Percentiles rank a stretch among this genome's conserved stretches.
Evolutionary conservation across 1,140 invertebrate genomes (phyloP).

Genomic region (Drosophila ananassae): DNA sequence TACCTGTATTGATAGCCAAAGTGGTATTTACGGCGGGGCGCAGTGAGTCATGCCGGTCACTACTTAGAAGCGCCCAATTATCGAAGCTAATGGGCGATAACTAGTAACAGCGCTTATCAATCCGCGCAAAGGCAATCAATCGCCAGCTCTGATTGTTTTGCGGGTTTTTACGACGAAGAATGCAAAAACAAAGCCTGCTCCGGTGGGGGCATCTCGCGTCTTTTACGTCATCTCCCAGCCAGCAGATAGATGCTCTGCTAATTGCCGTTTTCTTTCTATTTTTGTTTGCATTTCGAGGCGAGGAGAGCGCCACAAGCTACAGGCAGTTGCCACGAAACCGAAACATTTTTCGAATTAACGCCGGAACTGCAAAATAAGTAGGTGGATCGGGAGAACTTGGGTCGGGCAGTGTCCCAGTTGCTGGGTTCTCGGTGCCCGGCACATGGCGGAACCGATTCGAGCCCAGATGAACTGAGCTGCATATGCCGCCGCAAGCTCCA

Average conservation of each 20-base stretch:
- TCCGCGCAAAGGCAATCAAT: slow-evolving; percentile 20
- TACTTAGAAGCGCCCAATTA: neutral
- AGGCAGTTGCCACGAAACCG: slow-evolving; percentile 8
- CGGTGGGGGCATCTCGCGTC: slow-evolving; percentile 3
- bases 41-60: slow-evolving; percentile 10
- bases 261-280: slow-evolving; percentile 14
- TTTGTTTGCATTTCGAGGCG: slow-evolving; percentile 1
- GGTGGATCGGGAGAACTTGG: slow-evolving; percentile 12
- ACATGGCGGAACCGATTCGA: slow-evolving; percentile 48
- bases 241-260: slow-evolving; percentile 26
- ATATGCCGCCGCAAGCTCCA: slow-evolving; percentile 5
- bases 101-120: slow-evolving; percentile 22
- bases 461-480: slow-evolving; percentile 4
- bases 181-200: slow-evolving; percentile 17
- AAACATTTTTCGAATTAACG: slow-evolving; percentile 16
- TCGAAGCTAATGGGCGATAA: slow-evolving; percentile 11
- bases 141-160: slow-evolving; percentile 22
- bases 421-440: slow-evolving; percentile 43
- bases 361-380: slow-evolving; percentile 24
- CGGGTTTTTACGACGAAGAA: slow-evolving; percentile 28
- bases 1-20: slow-evolving; percentile 24
- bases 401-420: slow-evolving; percentile 23
- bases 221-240: slow-evolving; percentile 20
- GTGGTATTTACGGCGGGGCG: neutral
- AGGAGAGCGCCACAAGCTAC: neutral